Evolutionary conservation across 1,140 invertebrate species (phyloP), one percentile per base, ranked within the genome.

Genomic region (Tachypleus tridentatus): DNA sequence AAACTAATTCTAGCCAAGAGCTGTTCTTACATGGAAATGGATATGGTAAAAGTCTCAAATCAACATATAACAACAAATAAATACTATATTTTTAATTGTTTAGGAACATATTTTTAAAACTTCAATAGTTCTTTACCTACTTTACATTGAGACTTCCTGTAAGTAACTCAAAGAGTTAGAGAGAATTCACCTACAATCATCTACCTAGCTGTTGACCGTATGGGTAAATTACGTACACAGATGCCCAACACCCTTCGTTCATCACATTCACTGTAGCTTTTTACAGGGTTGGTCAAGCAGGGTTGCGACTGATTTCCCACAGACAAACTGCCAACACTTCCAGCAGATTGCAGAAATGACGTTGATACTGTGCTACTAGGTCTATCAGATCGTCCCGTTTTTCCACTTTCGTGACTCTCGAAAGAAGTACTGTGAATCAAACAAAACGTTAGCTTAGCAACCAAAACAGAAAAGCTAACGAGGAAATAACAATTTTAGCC

Each of bases 161-260:
- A 29, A 29, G 29, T 29, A 29, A 29, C 29, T 2, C 29, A 29
- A 29, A 29, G 29, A 29, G 0, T 29, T 29, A 29, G 29, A n/a
- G n/a, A n/a, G n/a, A 29, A 29, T 29, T 29, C 29, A 29, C 29
- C 29, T 29, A 29, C 29, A 63, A 57, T n/a, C 52, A 58, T 29
- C n/a, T 47, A 72, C 74, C 70, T 73, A 84, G 82, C 82, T 77
- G 82, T 84, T 67, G 93, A 96, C 70, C 93, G 81, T 58, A 87
- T 82, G 63, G 93, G 93, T 69, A 97, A 79, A 77, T 95, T 94
- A 70, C 87, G 83, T 60, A 97, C 92, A 79, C 90, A 92, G 73
- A 97, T 95, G 57, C 91, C 92, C 65, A 93, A 77, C 52, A 89
- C 87, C 67, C 86, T 79, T 65, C 86, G 82, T 70, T 90, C 87